These are phyloP conservation scores for Nansenia antarctica DNA, from an alignment of 2,113 vertebrate species.

Conservation along the genomic window DNA sequence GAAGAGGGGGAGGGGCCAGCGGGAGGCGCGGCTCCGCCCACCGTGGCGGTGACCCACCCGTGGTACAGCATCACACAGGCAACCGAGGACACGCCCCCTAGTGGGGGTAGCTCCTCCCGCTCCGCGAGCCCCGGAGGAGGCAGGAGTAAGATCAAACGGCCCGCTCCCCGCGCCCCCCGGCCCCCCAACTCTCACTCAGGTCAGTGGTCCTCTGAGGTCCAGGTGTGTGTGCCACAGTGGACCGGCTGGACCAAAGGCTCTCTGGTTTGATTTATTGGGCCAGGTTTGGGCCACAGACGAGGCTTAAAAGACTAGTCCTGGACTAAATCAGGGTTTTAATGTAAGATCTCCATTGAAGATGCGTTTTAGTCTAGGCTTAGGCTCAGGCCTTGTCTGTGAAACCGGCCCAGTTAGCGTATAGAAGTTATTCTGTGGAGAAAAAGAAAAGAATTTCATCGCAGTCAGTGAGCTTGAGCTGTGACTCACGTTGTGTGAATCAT, in stretches of 20 bases:
- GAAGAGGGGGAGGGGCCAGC: conserved; percentile 39
- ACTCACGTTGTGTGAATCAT: neutral
- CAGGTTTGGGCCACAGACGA: too few species aligned
- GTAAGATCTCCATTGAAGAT: too few species aligned
- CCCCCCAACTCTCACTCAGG: conserved; percentile 51
- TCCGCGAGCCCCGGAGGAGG: conserved; percentile 79
- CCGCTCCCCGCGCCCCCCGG: conserved; percentile 76
- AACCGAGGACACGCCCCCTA: conserved; percentile 48
- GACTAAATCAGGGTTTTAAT: too few species aligned
- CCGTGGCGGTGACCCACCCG: conserved; percentile 78
- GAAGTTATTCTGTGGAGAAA: too few species aligned
- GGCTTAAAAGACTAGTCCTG: too few species aligned
- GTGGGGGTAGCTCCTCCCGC: conserved; percentile 49
- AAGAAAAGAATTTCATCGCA: too few species aligned
- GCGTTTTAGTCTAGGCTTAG: too few species aligned
- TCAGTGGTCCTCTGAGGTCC: conserved; percentile 25
- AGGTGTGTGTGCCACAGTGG: neutral
- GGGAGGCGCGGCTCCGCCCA: conserved; percentile 30
- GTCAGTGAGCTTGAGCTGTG: too few species aligned
- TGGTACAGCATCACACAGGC: conserved; percentile 89
- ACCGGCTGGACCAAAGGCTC: neutral
- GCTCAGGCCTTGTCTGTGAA: too few species aligned
- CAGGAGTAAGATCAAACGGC: conserved; percentile 86
- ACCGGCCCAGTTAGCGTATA: too few species aligned
- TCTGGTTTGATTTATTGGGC: too few species aligned